These are phyloP conservation scores for Mus spicilegus DNA, from an alignment of 2,113 vertebrate species.

Conservation along the genomic window DNA sequence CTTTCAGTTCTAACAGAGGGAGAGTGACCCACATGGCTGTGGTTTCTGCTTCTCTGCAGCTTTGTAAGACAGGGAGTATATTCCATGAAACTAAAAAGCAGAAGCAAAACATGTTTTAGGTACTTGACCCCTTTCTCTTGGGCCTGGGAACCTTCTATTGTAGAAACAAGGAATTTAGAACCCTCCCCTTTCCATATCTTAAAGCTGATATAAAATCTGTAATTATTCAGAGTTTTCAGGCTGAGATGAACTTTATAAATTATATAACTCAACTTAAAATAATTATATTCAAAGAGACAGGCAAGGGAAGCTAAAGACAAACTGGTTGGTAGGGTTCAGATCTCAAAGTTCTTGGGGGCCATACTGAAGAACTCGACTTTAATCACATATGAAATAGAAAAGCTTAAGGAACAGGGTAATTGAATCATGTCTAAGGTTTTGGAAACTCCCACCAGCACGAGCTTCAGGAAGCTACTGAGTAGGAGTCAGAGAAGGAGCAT, in stretches of 20 bases:
- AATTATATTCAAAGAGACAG: not conserved
- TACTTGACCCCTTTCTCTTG: slow-evolving; percentile 27
- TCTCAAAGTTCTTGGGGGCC: not conserved
- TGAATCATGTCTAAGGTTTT: not conserved
- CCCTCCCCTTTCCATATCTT: slow-evolving; percentile 51
- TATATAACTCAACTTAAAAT: not conserved
- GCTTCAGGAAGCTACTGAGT: not conserved
- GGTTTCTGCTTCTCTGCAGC: slow-evolving; percentile 2
- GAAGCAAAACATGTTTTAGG: not conserved
- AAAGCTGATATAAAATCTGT: slow-evolving; percentile 4
- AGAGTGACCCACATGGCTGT: not conserved
- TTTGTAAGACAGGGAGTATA: not conserved
- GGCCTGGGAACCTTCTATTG: slow-evolving; percentile 44
- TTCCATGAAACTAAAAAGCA: not conserved
- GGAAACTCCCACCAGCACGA: not conserved
- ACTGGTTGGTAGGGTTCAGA: not conserved
- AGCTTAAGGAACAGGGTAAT: not conserved
- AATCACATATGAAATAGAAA: not conserved
- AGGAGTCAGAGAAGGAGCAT: not conserved
- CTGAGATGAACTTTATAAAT: slow-evolving; percentile 57
- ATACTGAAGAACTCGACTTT: not conserved
- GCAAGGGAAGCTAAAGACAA: not conserved
- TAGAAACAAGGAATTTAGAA: slow-evolving; percentile 61
- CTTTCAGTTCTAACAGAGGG: slow-evolving; percentile 9
- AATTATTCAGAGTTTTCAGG: slow-evolving; percentile 52